A percentile compares a stretch with the other conserved stretches of the same genome.
Conservation (phyloP, 2,797 vertebrate species). For the Rhinogobio ventralis region DNA sequence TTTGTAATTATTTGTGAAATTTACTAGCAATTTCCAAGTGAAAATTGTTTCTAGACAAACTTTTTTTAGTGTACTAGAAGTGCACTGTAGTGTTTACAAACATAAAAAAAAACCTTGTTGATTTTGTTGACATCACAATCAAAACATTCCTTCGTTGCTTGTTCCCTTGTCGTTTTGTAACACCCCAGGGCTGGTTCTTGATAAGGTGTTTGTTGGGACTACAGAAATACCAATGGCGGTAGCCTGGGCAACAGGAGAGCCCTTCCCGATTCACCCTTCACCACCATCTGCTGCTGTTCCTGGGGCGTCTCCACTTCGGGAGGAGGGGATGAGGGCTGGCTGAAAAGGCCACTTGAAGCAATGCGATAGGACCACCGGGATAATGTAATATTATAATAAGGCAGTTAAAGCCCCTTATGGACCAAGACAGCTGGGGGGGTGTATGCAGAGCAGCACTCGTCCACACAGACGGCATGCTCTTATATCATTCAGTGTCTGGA, state of each 20-base stretch:
- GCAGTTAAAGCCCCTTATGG: constrained; percentile 52
- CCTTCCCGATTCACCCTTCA: constrained; percentile 57
- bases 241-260: constrained; percentile 60
- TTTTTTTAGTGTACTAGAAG: background rate
- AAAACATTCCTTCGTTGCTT: background rate
- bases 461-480: constrained; percentile 22
- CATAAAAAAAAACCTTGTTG: background rate
- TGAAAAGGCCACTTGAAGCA: constrained; percentile 68
- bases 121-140: constrained; percentile 47
- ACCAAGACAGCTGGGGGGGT: constrained; percentile 41
- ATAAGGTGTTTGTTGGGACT: constrained; percentile 55
- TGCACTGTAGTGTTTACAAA: constrained; percentile 3
- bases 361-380: constrained; percentile 60
- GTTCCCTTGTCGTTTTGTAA: constrained; percentile 20
- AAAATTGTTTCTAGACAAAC: background rate
- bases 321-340: constrained; percentile 39
- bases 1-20: background rate
- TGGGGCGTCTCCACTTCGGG: constrained; percentile 58
- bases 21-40: background rate
- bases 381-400: constrained; percentile 62
- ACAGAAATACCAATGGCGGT: constrained; percentile 49
- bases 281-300: constrained; percentile 74
- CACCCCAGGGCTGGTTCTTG: constrained; percentile 24
- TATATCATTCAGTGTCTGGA: constrained; percentile 52
- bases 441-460: constrained; percentile 4